Conservation (phyloP, 2,888 invertebrate species). For the Lasioglossum malachurum region DNA sequence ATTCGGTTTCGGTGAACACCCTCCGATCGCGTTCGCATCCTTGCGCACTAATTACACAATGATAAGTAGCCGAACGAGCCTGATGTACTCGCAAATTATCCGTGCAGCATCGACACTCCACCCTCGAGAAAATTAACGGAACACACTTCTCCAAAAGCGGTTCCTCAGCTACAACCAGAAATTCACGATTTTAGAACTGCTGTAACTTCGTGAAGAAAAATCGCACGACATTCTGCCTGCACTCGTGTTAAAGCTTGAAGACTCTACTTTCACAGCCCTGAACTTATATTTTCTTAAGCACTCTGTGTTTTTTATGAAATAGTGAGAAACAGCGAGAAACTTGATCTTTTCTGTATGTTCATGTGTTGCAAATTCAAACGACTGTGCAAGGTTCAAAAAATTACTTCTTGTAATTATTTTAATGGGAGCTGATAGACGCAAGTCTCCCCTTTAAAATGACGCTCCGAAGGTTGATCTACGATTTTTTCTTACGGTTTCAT, state of each 20-base stretch:
- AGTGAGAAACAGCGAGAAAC: no score
- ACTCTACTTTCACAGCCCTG: no score
- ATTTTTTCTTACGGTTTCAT: not conserved
- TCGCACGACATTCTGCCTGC: no score
- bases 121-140: not conserved
- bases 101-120: not conserved
- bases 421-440: not conserved
- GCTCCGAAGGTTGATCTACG: not conserved
- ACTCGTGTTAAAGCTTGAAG: no score
- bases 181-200: no score
- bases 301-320: no score
- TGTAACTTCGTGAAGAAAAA: no score
- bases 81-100: not conserved
- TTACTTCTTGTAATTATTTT: not conserved
- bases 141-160: not conserved
- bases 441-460: not conserved
- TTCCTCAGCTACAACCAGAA: no score
- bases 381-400: not conserved
- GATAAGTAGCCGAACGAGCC: not conserved
- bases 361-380: no score
- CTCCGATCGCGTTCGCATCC: not conserved
- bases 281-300: no score
- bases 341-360: no score
- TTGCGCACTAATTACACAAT: not conserved
- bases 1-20: constrained; percentile 10